Evolutionary conservation across 2,113 vertebrate species (phyloP), one percentile per base, ranked within the genome.

Genomic region (Corapipo altera): DNA sequence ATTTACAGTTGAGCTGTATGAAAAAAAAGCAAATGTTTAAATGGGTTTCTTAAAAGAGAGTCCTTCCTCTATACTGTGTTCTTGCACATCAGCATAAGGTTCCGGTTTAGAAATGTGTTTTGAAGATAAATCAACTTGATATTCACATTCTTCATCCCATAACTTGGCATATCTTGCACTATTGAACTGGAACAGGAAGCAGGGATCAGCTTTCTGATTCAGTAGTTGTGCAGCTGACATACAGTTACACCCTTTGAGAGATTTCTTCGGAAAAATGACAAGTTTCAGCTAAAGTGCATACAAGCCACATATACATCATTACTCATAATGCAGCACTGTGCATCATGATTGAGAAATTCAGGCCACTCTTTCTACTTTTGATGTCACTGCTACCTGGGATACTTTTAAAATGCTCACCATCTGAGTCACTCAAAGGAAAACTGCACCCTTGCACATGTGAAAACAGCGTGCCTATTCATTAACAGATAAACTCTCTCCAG

Each of bases 371-470:
- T 39, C 32, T 66, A n/a, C 46, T 83, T 96, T 67, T 90, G 2
- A 23, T 79, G 41, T 83, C 67, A 35, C 43, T 41, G 6, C 48
- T 64, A 83, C 33, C 32, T 26, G 24, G 1, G 12, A 73, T 82
- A 70, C 48, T 76, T 91, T 6, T 52, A 41, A 85, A 85, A 78
- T 16, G 57, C 58, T 70, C 33, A 55, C 35, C 0, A 2, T 26
- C 67, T 94, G 90, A 89, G 52, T 93, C 90, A 94, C n/a, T 77
- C 46, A 55, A 71, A 93, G 72, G 67, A 94, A 86, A 77, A 80
- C 39, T 90, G 46, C 64, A 28, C 17, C 62, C 52, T 71, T 55
- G 32, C 37, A 15, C 26, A 46, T 54, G 24, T 54, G 69, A 74
- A 77, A 85, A 49, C 15, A n/a, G 16, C 6, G 24, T 48, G 26